Evolutionary conservation across 64 coral and sea anemone genomes (phyloP), one percentile per base, ranked within the genome.

Genomic region (Orbicella faveolata): DNA sequence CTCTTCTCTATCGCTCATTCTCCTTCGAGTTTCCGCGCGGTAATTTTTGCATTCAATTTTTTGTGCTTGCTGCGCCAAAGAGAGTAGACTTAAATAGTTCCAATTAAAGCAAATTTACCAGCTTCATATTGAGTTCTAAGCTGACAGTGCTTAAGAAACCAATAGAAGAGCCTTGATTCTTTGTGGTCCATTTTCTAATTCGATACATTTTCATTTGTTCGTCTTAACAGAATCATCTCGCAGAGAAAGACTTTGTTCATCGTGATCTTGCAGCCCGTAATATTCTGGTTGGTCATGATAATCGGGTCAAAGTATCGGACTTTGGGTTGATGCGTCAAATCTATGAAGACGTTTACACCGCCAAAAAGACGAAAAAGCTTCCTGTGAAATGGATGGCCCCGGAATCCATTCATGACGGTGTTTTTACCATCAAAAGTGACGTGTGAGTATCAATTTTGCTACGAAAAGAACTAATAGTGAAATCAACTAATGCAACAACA

Each of bases 321-420:
- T 74, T 74, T 74, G 72, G 72, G 26, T 35, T 74, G 72, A 74
- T 74, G 72, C 72, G 92, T 16, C 87, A 94, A 76, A 48, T 94
- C 61, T 94, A 94, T 80, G 79, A 94, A 36, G 81, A 90, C 36
- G 59, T 94, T 73, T 94, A 94, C 75, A 55, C 73, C 36, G 88
- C 75, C 26, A 94, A 80, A 81, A 90, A 81, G 8, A 67, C 75
- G 20, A 75, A 89, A 36, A 86, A 62, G 44, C 88, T 94, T 17
- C 93, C 93, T 11, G 2, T 94, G 6, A 94, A 94, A 36, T 94
- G 93, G 93, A 94, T 94, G 93, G 85, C 86, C 9, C 77, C 87
- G 30, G 93, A 94, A 78, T 89, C 93, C 63, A 90, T 94, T 18
- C 34, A 76, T 76, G 15, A 76, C 35, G 19, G 75, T 8, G 75